These are phyloP conservation scores for Ceramica pisi DNA, from an alignment of 2,888 invertebrate genomes.

Conservation along the genomic window DNA sequence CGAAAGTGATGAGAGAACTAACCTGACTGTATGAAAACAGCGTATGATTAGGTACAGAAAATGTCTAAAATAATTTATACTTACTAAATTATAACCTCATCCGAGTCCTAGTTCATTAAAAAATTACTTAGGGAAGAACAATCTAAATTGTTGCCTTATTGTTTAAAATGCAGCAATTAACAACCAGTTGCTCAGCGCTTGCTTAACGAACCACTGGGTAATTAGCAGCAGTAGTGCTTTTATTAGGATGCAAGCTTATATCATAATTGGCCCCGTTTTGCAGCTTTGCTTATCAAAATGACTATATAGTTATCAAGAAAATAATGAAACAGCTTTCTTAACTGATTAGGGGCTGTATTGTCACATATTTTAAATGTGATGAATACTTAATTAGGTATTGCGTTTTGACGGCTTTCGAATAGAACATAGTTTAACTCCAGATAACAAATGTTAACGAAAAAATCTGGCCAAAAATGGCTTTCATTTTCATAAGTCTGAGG, in stretches of 20 bases:
- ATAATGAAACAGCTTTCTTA: no score
- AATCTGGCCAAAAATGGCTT: no score
- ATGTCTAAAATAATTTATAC: conserved; percentile 52
- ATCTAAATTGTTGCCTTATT: conserved; percentile 44
- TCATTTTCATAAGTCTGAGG: background rate
- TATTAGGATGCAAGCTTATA: conserved; percentile 26
- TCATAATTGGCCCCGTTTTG: conserved; percentile 22
- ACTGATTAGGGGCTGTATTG: background rate
- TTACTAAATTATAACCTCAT: conserved; percentile 50
- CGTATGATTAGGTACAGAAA: conserved; percentile 46
- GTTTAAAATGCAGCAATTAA: conserved; percentile 52
- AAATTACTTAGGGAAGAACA: conserved; percentile 38
- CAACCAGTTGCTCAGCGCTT: conserved; percentile 41
- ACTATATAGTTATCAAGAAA: background rate
- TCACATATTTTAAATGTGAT: background rate
- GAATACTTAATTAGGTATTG: no score
- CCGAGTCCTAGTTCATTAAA: conserved; percentile 41
- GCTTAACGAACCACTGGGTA: conserved; percentile 40
- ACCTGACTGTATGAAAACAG: conserved; percentile 26
- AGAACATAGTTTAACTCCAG: background rate
- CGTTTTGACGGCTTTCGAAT: no score
- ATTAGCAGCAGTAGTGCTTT: conserved; percentile 28
- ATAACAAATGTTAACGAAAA: no score
- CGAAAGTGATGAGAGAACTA: conserved; percentile 39
- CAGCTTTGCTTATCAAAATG: background rate